Conservation (phyloP, 92 coral and sea anemone genomes). For the Zoanthus sociatus region DNA sequence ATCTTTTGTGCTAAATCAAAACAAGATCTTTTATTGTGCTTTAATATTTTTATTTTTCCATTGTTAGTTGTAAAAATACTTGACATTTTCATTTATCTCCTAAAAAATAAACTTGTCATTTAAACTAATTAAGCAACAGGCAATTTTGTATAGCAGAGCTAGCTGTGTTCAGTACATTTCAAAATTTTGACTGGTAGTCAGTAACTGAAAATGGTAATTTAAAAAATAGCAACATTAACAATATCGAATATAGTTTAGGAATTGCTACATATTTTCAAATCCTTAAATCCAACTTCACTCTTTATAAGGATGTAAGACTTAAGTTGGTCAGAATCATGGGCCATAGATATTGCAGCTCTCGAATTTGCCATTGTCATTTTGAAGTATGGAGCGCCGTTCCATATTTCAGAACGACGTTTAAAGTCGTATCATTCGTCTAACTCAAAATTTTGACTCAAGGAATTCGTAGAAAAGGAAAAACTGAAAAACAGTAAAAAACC, state of each 20-base stretch:
- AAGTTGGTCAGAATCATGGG: slow-evolving; percentile 14
- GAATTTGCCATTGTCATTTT: slow-evolving; percentile 34
- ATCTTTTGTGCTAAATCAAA: slow-evolving; percentile 2
- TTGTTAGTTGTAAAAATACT: slow-evolving; percentile 23
- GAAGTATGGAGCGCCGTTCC: slow-evolving; percentile 37
- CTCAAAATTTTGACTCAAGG: too few species aligned
- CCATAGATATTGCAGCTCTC: slow-evolving; percentile 12
- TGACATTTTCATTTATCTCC: slow-evolving; percentile 17
- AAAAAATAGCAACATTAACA: neutral
- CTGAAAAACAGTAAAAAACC: too few species aligned
- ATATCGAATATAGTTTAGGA: slow-evolving; percentile 25
- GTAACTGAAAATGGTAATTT: neutral
- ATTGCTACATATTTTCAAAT: slow-evolving; percentile 7
- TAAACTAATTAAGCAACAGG: slow-evolving; percentile 12
- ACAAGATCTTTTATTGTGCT: neutral
- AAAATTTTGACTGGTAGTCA: slow-evolving; percentile 3
- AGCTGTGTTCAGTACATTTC: slow-evolving; percentile 43
- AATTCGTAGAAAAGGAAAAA: too few species aligned
- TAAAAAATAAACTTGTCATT: slow-evolving; percentile 8
- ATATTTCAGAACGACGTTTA: slow-evolving; percentile 38
- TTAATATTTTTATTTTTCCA: slow-evolving; percentile 1
- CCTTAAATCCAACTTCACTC: neutral
- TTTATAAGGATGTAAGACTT: slow-evolving; percentile 1
- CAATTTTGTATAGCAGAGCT: neutral
- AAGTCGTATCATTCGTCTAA: neutral